phyloP scores from a whole-genome alignment of 2,113 vertebrate species.

The Myrmecophaga tridactyla region DNA sequence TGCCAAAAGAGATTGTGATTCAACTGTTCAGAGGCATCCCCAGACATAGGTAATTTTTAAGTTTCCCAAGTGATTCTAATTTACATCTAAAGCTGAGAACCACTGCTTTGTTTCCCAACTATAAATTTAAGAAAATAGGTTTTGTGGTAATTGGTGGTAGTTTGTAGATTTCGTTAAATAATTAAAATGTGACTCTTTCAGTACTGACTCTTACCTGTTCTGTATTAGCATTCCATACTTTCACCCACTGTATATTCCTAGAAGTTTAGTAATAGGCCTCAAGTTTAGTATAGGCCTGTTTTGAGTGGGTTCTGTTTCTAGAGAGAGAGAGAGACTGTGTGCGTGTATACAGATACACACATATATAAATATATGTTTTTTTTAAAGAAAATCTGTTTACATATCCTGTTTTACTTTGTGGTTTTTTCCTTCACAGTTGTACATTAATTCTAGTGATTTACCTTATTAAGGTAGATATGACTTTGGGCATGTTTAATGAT shows the following conservation, averaged over 20 bases:
- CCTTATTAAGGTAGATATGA: not conserved
- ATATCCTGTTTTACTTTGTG: not conserved
- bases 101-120: not conserved
- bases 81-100: slow-evolving; percentile 19
- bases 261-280: not conserved
- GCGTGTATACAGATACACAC: too few species aligned
- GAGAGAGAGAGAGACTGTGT: too few species aligned
- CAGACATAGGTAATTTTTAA: not conserved
- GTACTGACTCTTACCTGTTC: not conserved
- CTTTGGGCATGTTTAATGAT: not conserved
- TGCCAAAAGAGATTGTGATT: not conserved
- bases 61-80: slow-evolving; percentile 9
- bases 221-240: not conserved
- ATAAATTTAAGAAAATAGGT: not conserved
- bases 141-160: not conserved
- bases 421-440: not conserved
- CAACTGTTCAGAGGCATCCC: not conserved
- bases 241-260: not conserved
- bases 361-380: not conserved
- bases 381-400: not conserved
- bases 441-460: not conserved
- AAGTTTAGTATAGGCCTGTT: not conserved
- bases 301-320: not conserved
- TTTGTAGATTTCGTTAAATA: not conserved
- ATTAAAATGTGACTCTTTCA: not conserved